Evolutionary conservation across 2,888 invertebrate species (phyloP).

Genomic region (Eupithecia pulchellata): DNA sequence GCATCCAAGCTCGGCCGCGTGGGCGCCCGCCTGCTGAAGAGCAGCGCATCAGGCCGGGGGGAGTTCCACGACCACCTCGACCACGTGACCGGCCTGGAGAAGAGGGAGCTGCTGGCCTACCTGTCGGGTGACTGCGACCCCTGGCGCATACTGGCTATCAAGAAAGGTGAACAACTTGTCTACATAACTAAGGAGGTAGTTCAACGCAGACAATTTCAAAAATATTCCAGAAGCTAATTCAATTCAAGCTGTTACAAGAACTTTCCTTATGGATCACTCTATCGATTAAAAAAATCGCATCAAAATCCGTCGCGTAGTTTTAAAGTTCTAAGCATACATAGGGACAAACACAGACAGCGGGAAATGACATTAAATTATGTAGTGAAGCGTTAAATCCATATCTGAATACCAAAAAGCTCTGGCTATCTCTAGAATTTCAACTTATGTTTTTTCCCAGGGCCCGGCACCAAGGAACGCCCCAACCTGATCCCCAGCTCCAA

Average conservation of each 20-base stretch:
- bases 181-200: neutral
- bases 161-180: conserved; percentile 72
- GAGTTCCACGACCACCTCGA: conserved; percentile 92
- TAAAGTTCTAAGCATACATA: no score
- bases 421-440: no score
- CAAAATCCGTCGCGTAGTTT: no score
- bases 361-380: no score
- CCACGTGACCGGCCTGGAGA: conserved; percentile 96
- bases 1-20: conserved; percentile 52
- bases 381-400: no score
- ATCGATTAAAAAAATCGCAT: no score
- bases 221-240: no score
- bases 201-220: no score
- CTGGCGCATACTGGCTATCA: conserved; percentile 89
- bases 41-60: conserved; percentile 48
- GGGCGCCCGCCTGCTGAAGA: conserved; percentile 83
- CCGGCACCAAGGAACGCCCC: conserved; percentile 89
- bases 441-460: conserved; percentile 61
- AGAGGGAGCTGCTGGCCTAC: conserved; percentile 94
- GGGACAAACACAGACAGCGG: no score
- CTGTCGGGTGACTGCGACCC: conserved; percentile 95
- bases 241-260: no score
- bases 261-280: no score
- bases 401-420: no score
- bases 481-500: conserved; percentile 90